phyloP scores from a whole-genome alignment of 2,797 vertebrate genomes.

The Eulemur mongoz region DNA sequence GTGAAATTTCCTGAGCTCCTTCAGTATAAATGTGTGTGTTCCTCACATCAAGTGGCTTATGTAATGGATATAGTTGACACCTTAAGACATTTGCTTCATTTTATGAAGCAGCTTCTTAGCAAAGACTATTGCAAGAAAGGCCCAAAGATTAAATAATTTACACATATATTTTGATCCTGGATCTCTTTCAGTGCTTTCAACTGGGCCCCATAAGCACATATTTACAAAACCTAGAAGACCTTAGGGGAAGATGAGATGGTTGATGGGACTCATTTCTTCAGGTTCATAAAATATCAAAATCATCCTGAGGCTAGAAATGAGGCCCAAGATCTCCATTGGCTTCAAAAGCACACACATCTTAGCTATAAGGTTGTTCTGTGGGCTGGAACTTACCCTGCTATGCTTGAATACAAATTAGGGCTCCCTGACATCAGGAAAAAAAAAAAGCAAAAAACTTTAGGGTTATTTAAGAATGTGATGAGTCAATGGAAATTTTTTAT shows the following conservation, averaged over 20 bases:
- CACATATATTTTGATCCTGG: neutral
- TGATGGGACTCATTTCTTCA: neutral
- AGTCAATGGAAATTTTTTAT: constrained; percentile 47
- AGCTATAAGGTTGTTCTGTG: fast-evolving
- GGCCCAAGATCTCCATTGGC: neutral
- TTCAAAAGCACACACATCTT: neutral
- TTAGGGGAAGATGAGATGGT: neutral
- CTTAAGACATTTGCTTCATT: neutral
- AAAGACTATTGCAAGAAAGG: neutral
- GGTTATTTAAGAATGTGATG: constrained; percentile 32
- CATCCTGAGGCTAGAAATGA: neutral
- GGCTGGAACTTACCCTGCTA: neutral
- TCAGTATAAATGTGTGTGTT: fast-evolving
- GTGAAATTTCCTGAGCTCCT: neutral
- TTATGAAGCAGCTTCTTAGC: neutral
- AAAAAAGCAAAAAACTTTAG: neutral
- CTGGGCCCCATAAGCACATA: neutral
- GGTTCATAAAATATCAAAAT: constrained; percentile 3
- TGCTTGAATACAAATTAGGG: neutral
- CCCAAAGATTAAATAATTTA: neutral
- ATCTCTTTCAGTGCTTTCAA: neutral
- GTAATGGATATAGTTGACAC: neutral
- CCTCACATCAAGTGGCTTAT: neutral
- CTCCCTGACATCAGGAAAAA: neutral
- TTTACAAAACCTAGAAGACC: neutral